Conservation (phyloP, 2,888 invertebrate genomes). For the Dioctria linearis region DNA sequence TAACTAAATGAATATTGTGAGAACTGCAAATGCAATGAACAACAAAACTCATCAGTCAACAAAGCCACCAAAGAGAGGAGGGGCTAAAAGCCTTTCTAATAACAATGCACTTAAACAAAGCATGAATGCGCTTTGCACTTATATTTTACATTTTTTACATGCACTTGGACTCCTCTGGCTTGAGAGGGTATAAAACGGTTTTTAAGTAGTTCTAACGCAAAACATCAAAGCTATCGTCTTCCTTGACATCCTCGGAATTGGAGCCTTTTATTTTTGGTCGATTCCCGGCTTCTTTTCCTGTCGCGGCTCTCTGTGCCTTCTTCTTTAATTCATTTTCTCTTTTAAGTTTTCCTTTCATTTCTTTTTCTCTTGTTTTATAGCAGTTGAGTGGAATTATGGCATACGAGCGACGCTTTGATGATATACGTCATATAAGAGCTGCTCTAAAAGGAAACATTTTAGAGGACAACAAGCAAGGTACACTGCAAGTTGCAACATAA, state of each 20-base stretch:
- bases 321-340: slow-evolving; percentile 38
- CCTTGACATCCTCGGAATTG: slow-evolving; percentile 44
- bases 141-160: slow-evolving; percentile 22
- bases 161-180: slow-evolving; percentile 8
- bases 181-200: slow-evolving; percentile 38
- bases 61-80: neutral
- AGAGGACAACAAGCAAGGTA: slow-evolving; percentile 17
- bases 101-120: slow-evolving; percentile 14
- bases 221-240: slow-evolving; percentile 47
- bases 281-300: neutral
- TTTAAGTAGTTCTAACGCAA: slow-evolving; percentile 52
- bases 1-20: neutral
- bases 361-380: slow-evolving; percentile 35
- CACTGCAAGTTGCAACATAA: slow-evolving; percentile 9
- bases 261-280: slow-evolving; percentile 31
- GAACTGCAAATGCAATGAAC: neutral
- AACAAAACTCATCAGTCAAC: neutral
- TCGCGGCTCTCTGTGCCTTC: neutral
- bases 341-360: slow-evolving; percentile 48
- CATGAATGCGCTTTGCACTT: slow-evolving; percentile 30
- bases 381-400: slow-evolving; percentile 45
- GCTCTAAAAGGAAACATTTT: slow-evolving; percentile 49
- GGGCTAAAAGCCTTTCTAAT: slow-evolving; percentile 13
- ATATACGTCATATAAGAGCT: slow-evolving; percentile 35
- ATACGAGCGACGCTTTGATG: neutral